Base-by-base conservation (phyloP, 2,113 vertebrate genomes). In the Arothron firmamentum region DNA sequence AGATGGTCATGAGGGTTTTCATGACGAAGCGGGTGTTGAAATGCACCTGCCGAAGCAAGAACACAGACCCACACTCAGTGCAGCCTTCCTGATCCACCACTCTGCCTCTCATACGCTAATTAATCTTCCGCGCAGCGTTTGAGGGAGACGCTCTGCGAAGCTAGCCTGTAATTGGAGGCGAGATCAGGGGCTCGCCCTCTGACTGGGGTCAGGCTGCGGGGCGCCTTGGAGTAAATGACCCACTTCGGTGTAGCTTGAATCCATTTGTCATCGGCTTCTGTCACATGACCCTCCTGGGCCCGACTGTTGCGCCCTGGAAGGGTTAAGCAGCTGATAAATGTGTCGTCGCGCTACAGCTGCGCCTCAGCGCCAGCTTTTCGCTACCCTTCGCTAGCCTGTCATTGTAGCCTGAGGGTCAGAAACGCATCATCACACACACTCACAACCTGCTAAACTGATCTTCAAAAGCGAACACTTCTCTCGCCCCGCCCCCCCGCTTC, bases 1-100 rank as follows among this genome's bases (percentile, higher is more conserved):
- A 98, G 90, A 98, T 98, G 61, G 97, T 98, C 97, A 99, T 99
- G 81, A 99, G 93, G 0, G 97, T 99, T 91, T 99, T 99, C 97
- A 99, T 99, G 82, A 99, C 97, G 0, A 99, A 98, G 57, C 97
- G 93, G 0, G 97, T 99, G 92, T 99, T 98, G 90, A 99, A 99
- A 90, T 98, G 97, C 81, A 98, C 97, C 90, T 99, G 93, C 31
- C 46, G 11, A 43, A 20, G 23, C 54, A 75, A 6, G 8, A 16
- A n/a, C 2, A 47, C 2, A 8, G 15, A 47, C 59, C 7, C n/a
- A 49, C n/a, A 49, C 47, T 18, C 47, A 51, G 49, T 19, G 19
- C 19, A 47, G 8, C 46, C n/a, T 8, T 48, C n/a, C 45, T 1
- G 15, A 56, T 63, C 48, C 34, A 38, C 12, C 10, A 12, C 34